Evolutionary conservation across 2,888 invertebrate genomes (phyloP), one percentile per base, ranked within the genome.

Genomic region (Calliphora vomitoria): DNA sequence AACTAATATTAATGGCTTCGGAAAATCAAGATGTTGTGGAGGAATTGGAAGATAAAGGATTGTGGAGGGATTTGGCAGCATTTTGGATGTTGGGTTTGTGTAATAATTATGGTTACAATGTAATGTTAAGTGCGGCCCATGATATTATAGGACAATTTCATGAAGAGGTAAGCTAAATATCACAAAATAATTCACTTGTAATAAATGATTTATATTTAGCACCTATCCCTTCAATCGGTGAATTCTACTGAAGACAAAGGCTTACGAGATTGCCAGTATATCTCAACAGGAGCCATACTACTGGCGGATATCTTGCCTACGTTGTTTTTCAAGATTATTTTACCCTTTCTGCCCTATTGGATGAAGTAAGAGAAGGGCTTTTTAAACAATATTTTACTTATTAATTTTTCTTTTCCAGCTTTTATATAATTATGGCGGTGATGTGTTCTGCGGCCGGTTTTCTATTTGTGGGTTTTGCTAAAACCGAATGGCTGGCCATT

Each of bases 41-140:
- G 8, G 13, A 31, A 18, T 41, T 50, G 2, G 15, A 31, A 8
- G 93, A 93, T 89, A 90, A 91, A 8, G 86, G 90, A 6, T 81
- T 92, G 87, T 95, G 95, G 94, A 94, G 95, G 79, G 95, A 95
- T 89, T 91, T 96, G 31, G 90, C 95, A 1, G 95, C 96, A 1
- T 96, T 95, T 91, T 96, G 97, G 97, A 94, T 97, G 1, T 94
- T 98, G 60, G 98, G 98, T 5, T 93, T 98, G 10, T 96, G 97
- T 92, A 98, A 98, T 93, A 98, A 97, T 94, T 97, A 96, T 93
- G 97, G 97, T 75, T 98, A 97, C 93, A 97, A 97, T 55, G 96
- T 98, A 41, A 97, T 97, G 97, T 94, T 97, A 78, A 96, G 96
- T 91, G 97, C 97, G 8, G 97, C 98, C 0, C 96, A 96, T 92